Conservation (phyloP, 2,888 invertebrate species). For the Gymnocheta viridis region DNA sequence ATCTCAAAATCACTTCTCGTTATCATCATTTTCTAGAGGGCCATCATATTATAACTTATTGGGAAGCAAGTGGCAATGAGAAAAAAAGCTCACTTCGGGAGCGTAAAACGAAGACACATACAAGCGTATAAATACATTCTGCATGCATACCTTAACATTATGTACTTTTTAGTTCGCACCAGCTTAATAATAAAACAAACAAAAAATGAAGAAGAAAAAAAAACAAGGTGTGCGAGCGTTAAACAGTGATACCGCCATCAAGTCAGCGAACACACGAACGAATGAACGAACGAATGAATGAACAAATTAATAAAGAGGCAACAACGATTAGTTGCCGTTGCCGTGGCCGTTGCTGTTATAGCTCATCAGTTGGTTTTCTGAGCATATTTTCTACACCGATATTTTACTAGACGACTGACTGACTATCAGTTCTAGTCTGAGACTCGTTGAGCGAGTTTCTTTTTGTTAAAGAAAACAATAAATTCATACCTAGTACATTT, state of each 20-base stretch:
- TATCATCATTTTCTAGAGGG: constrained; percentile 42
- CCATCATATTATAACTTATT: constrained; percentile 32
- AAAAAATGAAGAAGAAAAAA: constrained; percentile 11
- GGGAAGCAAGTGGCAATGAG: constrained; percentile 60
- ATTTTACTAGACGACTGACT: constrained; percentile 59
- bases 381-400: constrained; percentile 62
- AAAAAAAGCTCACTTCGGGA: constrained; percentile 62
- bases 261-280: constrained; percentile 36
- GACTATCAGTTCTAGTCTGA: constrained; percentile 69
- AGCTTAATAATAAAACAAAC: constrained; percentile 36
- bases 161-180: constrained; percentile 53
- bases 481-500: no score
- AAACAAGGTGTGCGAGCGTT: constrained; percentile 66
- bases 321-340: constrained; percentile 29
- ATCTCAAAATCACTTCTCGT: background rate
- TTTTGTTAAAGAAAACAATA: constrained; percentile 42
- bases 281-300: constrained; percentile 48
- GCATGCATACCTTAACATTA: constrained; percentile 35
- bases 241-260: constrained; percentile 43
- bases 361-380: constrained; percentile 57
- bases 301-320: constrained; percentile 59
- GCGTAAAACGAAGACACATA: constrained; percentile 39
- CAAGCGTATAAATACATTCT: background rate
- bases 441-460: constrained; percentile 70
- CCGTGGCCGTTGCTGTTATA: constrained; percentile 40